Conservation (phyloP, 1,140 invertebrate species). For the Copidosoma floridanum region DNA sequence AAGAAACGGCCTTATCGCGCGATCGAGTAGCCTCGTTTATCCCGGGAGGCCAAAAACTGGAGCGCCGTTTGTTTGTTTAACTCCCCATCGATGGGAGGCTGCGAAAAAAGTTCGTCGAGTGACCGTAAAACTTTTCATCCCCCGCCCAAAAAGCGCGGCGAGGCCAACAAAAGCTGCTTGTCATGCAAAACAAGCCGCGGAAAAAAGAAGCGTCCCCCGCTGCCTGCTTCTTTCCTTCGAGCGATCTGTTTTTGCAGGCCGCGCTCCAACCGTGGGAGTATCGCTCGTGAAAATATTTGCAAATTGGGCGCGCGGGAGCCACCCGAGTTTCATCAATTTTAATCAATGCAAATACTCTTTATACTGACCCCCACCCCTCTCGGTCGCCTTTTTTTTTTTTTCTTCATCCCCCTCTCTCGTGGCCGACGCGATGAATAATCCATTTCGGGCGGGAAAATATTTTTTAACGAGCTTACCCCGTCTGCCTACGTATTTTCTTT, state of each 20-base stretch:
- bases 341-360: constrained; percentile 27
- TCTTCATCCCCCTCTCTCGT: too few species aligned
- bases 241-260: constrained; percentile 13
- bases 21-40: too few species aligned
- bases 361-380: too few species aligned
- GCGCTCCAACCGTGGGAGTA: background rate
- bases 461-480: too few species aligned
- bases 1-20: too few species aligned
- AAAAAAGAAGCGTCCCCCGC: background rate
- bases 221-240: constrained; percentile 2
- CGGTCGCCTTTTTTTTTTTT: too few species aligned
- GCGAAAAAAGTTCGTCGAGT: background rate
- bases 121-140: constrained; percentile 9
- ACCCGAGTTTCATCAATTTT: constrained; percentile 26
- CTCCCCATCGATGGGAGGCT: too few species aligned
- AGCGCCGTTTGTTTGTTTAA: too few species aligned
- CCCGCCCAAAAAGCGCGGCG: background rate
- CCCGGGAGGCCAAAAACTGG: too few species aligned
- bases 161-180: constrained; percentile 1
- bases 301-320: background rate
- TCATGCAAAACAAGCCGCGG: constrained; percentile 17
- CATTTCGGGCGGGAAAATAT: constrained; percentile 5
- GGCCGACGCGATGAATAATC: constrained; percentile 22
- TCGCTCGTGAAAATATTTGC: constrained; percentile 16
- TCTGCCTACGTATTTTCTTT: too few species aligned